Base-by-base conservation (phyloP, 1,140 invertebrate genomes). In the Drosophila paulistorum region DNA sequence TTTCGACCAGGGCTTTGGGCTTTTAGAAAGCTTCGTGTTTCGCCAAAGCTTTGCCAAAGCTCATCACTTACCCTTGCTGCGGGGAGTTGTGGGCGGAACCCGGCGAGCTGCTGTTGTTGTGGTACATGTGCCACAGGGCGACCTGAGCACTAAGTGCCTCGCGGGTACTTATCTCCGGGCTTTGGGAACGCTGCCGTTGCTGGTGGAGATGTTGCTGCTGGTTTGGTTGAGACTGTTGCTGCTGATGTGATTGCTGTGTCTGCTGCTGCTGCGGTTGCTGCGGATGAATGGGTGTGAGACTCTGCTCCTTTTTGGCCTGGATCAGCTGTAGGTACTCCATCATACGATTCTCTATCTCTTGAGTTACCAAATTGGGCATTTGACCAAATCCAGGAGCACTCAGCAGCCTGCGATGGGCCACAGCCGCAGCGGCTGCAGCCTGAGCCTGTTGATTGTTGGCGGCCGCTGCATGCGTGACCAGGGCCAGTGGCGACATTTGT, bases 101-200 rank as follows among this genome's bases (percentile, higher is more conserved):
- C 64, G 89, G 91, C 33, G 91, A 92, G 68, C 71, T 93, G 89
- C 79, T 93, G 71, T 95, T 94, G 79, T 94, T 95, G 91, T 95
- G 96, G 92, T 96, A 97, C 81, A 97, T 93, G 80, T 96, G 97
- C 96, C 96, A 97, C 1, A 97, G 92, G 0, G 96, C 96, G 61
- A 97, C 93, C 39, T 96, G 94, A 4, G 95, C 95, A 65, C 94
- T 95, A 35, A 97, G 91, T 0, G 95, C 93, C 20, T 94, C 93
- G 13, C 93, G 93, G 5, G 94, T 93, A 10, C 93, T 93, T 26
- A 93, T 90, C 7, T 93, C 93, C 2, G 93, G 91, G 9, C 94
- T 94, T 33, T 95, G 94, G 10, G 95, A 94, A 7, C 93, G 78
- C 61, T 90, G 90, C 2, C 81, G 86, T 33, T 85, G 93, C 0